Evolutionary conservation across 2,113 vertebrate genomes (phyloP).

Genomic region (Cinclus cinclus): DNA sequence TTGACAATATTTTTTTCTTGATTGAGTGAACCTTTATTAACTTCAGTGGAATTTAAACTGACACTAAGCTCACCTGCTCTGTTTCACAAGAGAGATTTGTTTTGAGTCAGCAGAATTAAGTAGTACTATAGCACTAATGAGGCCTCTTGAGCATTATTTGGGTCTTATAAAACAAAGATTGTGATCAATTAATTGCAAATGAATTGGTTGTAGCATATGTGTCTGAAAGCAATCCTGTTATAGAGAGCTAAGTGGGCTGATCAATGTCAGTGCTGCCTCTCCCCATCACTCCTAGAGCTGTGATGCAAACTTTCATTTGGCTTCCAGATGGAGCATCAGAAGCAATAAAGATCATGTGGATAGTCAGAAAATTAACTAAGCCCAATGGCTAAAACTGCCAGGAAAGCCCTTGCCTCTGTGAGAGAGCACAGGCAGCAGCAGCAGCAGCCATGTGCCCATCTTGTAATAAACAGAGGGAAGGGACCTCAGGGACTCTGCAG

Average conservation of each 20-base stretch:
- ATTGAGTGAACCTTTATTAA: neutral
- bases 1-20: neutral
- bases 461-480: neutral
- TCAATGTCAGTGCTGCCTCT: neutral
- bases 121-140: constrained; percentile 43
- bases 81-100: neutral
- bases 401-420: neutral
- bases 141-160: constrained; percentile 51
- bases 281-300: neutral
- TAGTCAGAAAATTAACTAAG: neutral
- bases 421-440: neutral
- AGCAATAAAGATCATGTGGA: neutral
- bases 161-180: constrained; percentile 35
- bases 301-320: neutral
- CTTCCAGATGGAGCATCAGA: constrained; percentile 6
- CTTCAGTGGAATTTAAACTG: neutral
- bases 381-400: neutral
- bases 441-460: neutral
- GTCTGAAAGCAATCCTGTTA: constrained; percentile 33
- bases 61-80: neutral
- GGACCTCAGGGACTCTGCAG: neutral
- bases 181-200: constrained; percentile 57
- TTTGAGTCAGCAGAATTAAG: neutral
- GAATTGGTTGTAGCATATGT: constrained; percentile 23
- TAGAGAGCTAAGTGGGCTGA: neutral